Evolutionary conservation across 2,888 invertebrate species (phyloP), one percentile per base, ranked within the genome.

Genomic region (Chymomyza amoena): DNA sequence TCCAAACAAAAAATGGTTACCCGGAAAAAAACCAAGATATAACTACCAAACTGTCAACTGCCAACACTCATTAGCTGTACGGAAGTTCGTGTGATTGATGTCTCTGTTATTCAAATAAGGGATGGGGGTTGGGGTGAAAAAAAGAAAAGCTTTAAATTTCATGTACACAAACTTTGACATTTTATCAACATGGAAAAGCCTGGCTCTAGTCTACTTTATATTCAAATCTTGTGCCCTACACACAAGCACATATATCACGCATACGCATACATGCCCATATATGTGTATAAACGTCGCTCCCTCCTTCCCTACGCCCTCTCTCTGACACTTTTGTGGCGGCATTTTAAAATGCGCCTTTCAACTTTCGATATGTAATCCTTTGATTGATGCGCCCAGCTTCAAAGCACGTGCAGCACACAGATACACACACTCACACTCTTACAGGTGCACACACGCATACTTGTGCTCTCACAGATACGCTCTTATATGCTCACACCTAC

Each of bases 361-460:
- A 80, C 77, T 80, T 87, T 88, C 84, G 88, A 84, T 84, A 84
- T 84, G 87, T 84, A 84, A 84, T 84, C 84, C 88, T 84, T 84
- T 84, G 84, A 84, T 84, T 84, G 84, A 84, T 84, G 88, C 75
- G 85, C 73, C 69, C 69, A 78, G 68, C 83, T 52, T 67, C 83
- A 75, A 77, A 76, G 79, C 72, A 75, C 32, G 62, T 51, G 66
- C 60, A 70, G 50, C 28, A 15, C 50, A 59, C 15, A 13, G 6
- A 36, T 18, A 25, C 39, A 28, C 56, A 64, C 36, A 71, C 16
- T 7, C 51, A 62, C 36, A 62, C 16, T 7, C 51, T 60, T 28
- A 62, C 32, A 68, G 39, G 61, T 36, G 15, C 45, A 66, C 60
- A 64, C 51, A 63, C 4, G 32, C 7, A 32, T 32, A 32, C 3